A percentile compares a stretch with the other conserved stretches of the same genome.
phyloP scores from a whole-genome alignment of 1,140 invertebrate genomes.

The Neelides sp. region DNA sequence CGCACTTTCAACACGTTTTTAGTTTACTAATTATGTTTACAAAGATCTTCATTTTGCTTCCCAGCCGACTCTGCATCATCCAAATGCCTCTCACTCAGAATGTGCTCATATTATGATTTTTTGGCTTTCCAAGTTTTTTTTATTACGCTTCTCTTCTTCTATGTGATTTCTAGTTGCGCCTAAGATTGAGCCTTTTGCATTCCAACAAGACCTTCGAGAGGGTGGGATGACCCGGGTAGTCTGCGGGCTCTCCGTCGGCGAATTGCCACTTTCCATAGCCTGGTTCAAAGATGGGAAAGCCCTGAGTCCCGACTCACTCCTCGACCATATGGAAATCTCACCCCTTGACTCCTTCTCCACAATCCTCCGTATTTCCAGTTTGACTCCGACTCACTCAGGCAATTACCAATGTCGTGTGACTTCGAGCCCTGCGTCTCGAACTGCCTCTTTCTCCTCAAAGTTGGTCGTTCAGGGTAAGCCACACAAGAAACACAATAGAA shows the following conservation, averaged over 20 bases:
- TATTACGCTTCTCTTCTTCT: slow-evolving; percentile 36
- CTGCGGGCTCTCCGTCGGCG: slow-evolving; percentile 68
- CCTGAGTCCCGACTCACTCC: slow-evolving; percentile 34
- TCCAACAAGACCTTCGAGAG: slow-evolving; percentile 66
- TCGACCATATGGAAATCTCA: slow-evolving; percentile 46
- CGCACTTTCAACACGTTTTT: too few species aligned
- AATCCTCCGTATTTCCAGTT: slow-evolving; percentile 60
- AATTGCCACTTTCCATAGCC: slow-evolving; percentile 57
- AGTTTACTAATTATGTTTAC: too few species aligned
- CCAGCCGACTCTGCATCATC: too few species aligned
- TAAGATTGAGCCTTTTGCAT: slow-evolving; percentile 69
- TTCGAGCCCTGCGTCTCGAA: slow-evolving; percentile 60
- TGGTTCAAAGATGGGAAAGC: slow-evolving; percentile 65
- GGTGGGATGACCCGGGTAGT: slow-evolving; percentile 70
- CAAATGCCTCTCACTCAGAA: too few species aligned
- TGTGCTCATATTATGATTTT: background rate
- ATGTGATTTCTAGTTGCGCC: slow-evolving; percentile 71
- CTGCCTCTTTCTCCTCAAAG: slow-evolving; percentile 58
- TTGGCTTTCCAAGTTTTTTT: background rate
- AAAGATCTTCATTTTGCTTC: too few species aligned
- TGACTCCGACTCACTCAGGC: slow-evolving; percentile 57
- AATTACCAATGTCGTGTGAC: slow-evolving; percentile 69
- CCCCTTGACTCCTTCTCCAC: slow-evolving; percentile 59
- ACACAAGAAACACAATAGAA: slow-evolving; percentile 18
- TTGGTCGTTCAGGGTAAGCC: slow-evolving; percentile 70